Evolutionary conservation across 2,113 vertebrate genomes (phyloP).

Genomic region (Nyctereutes procyonoides): DNA sequence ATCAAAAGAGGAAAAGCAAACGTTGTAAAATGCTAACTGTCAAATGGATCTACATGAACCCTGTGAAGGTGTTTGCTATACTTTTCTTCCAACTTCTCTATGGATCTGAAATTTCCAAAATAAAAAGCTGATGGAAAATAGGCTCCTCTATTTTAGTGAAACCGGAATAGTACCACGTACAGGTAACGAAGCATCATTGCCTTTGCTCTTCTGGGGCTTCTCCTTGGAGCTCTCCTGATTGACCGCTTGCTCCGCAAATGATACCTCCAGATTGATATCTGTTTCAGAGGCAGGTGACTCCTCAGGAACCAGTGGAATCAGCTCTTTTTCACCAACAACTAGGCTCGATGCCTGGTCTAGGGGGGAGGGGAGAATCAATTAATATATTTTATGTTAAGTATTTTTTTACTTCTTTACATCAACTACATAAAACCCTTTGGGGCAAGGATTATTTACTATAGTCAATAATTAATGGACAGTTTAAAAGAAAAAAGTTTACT

Average conservation of each 20-base stretch:
- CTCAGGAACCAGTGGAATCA: background rate
- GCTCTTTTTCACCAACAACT: conserved; percentile 67
- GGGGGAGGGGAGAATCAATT: background rate
- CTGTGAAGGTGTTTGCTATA: background rate
- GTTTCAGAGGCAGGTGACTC: conserved; percentile 85
- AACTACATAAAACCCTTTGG: background rate
- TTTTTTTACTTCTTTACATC: background rate
- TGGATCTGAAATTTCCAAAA: conserved; percentile 1
- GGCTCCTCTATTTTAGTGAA: background rate
- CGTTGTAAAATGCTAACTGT: background rate
- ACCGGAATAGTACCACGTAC: conserved; percentile 86
- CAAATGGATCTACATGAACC: background rate
- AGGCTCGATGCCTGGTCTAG: conserved; percentile 73
- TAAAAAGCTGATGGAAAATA: conserved; percentile 13
- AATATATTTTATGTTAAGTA: background rate
- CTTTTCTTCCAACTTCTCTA: background rate
- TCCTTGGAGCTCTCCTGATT: conserved; percentile 87
- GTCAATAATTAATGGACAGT: background rate
- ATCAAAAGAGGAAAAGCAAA: background rate
- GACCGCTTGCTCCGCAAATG: conserved; percentile 96
- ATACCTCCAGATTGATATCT: conserved; percentile 94
- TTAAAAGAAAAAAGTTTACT: background rate
- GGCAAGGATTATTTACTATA: background rate
- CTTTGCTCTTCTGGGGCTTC: conserved; percentile 78
- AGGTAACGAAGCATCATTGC: conserved; percentile 89